These are phyloP conservation scores for Neoniphon sammara DNA, from an alignment of 2,797 vertebrate species.

Conservation along the genomic window DNA sequence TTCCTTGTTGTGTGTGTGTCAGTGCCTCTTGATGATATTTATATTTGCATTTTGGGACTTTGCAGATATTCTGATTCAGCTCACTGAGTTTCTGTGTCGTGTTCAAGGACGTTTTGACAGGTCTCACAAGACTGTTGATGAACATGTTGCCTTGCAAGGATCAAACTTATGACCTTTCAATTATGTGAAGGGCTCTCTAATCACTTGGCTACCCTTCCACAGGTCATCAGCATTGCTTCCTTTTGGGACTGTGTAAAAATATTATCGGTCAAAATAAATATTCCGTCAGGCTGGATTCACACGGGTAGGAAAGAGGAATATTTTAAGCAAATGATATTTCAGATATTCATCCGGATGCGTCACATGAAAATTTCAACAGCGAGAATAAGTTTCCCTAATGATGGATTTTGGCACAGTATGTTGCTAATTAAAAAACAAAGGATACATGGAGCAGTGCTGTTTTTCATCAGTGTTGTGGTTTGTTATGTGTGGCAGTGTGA, in stretches of 20 bases:
- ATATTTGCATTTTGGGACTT: not conserved
- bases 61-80: constrained; percentile 32
- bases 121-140: constrained; percentile 60
- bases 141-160: constrained; percentile 48
- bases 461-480: constrained; percentile 26
- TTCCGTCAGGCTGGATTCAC: constrained; percentile 2
- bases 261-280: constrained; percentile 28
- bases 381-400: constrained; percentile 40
- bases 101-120: constrained; percentile 63
- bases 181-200: constrained; percentile 58
- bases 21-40: not conserved
- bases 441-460: constrained; percentile 28
- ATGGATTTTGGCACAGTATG: constrained; percentile 42
- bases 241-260: constrained; percentile 27
- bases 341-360: constrained; percentile 33
- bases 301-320: not conserved
- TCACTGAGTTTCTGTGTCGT: constrained; percentile 22
- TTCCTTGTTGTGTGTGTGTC: not conserved
- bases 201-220: constrained; percentile 39
- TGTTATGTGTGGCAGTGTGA: constrained; percentile 7
- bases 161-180: constrained; percentile 72
- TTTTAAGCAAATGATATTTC: constrained; percentile 36
- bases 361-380: constrained; percentile 28
- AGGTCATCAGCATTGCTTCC: constrained; percentile 28
- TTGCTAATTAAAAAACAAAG: constrained; percentile 42